phyloP scores from a whole-genome alignment of 2,888 invertebrate species.

The Thalpophila matura region DNA sequence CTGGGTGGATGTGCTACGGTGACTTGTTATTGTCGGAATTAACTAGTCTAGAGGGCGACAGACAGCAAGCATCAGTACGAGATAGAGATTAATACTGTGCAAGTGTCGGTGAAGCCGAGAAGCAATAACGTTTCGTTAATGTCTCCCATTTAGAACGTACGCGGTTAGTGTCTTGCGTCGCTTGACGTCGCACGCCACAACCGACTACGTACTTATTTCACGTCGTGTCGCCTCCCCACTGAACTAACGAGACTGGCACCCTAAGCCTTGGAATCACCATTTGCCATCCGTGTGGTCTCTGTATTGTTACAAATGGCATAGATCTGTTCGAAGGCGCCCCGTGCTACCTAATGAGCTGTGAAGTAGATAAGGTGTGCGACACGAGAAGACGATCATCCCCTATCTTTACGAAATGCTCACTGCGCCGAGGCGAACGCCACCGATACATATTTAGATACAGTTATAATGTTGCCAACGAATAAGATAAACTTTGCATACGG shows the following conservation, averaged over 20 bases:
- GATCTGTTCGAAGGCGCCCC: conserved; percentile 82
- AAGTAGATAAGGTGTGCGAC: conserved; percentile 90
- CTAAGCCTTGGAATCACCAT: conserved; percentile 85
- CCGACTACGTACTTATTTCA: conserved; percentile 75
- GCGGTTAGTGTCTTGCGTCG: conserved; percentile 84
- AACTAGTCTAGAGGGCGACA: conserved; percentile 73
- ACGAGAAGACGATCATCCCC: conserved; percentile 83
- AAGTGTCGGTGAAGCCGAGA: conserved; percentile 84
- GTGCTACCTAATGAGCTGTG: conserved; percentile 90
- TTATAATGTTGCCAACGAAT: conserved; percentile 64
- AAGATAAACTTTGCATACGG: conserved; percentile 64
- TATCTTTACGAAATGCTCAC: conserved; percentile 82
- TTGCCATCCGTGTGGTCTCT: conserved; percentile 82
- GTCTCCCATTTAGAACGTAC: conserved; percentile 86
- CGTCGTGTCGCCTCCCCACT: conserved; percentile 72
- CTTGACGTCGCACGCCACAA: conserved; percentile 75
- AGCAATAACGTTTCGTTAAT: conserved; percentile 89
- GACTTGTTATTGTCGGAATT: conserved; percentile 74
- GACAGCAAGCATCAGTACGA: conserved; percentile 75
- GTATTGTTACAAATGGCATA: conserved; percentile 89
- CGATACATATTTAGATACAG: conserved; percentile 69
- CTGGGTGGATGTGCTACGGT: conserved; percentile 29
- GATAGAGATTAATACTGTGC: conserved; percentile 87
- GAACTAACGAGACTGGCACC: conserved; percentile 80
- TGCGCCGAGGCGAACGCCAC: conserved; percentile 73